Evolutionary conservation across 23 tunicate genomes (phyloP).

Genomic region (Halocynthia aurantium): DNA sequence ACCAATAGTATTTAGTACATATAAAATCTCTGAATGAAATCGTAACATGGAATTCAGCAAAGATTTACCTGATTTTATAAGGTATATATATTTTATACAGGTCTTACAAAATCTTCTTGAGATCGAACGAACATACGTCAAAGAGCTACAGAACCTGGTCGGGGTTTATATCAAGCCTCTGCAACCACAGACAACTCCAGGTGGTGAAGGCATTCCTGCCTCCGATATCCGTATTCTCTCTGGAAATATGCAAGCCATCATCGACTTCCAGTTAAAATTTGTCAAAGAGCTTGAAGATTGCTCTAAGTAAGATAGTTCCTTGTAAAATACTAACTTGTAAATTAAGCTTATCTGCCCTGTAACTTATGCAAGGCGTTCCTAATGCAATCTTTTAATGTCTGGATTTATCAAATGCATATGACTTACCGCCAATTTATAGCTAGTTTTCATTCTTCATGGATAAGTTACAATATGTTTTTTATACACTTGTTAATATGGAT

Average conservation of each 20-base stretch:
- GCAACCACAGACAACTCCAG: conserved; percentile 24
- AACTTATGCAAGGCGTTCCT: no score
- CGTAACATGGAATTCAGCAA: no score
- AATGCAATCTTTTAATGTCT: no score
- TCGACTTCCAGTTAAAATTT: conserved; percentile 65
- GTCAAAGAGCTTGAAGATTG: conserved; percentile 68
- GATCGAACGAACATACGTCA: conserved; percentile 59
- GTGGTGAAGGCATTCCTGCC: conserved; percentile 32
- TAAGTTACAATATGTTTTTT: no score
- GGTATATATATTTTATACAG: conserved; percentile 14
- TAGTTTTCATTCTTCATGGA: no score
- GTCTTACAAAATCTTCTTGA: conserved; percentile 70
- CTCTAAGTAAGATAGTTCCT: conserved; percentile 50
- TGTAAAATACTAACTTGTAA: not conserved
- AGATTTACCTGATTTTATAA: no score
- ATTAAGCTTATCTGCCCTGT: no score
- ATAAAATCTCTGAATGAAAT: no score
- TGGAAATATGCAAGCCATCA: conserved; percentile 66
- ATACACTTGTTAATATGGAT: no score
- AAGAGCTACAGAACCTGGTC: conserved; percentile 55
- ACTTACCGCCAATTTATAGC: no score
- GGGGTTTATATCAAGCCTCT: conserved; percentile 47
- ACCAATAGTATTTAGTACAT: no score
- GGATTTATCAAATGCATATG: no score
- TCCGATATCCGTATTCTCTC: conserved; percentile 23